A percentile compares a stretch with the other conserved stretches of the same genome.
Conservation (phyloP, 2,113 vertebrate genomes). For the Ceuthmochares aereus region DNA sequence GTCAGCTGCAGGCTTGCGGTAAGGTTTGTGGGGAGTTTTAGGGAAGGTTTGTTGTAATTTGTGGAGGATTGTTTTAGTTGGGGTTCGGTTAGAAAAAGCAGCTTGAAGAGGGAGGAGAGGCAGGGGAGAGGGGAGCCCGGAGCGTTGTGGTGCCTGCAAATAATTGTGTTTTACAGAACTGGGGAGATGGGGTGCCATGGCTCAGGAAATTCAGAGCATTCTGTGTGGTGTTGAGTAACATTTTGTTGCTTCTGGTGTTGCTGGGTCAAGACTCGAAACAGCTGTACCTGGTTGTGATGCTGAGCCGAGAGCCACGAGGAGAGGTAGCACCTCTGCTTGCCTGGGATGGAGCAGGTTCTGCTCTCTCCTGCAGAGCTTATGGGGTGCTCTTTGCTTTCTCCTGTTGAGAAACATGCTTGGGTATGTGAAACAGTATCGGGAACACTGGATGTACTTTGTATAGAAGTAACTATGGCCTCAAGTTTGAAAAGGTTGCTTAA, state of each 20-base stretch:
- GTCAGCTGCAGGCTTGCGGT: not conserved
- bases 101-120: not conserved
- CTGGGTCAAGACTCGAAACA: accelerated
- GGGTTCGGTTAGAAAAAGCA: not conserved
- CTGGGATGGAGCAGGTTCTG: accelerated
- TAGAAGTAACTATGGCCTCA: not conserved
- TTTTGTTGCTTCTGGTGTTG: no score
- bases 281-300: not conserved
- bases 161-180: accelerated
- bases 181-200: accelerated
- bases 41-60: not conserved
- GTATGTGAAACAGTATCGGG: not conserved
- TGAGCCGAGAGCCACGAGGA: not conserved
- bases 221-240: not conserved
- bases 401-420: accelerated
- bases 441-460: not conserved
- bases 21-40: not conserved
- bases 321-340: not conserved
- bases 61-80: not conserved
- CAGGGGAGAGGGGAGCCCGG: not conserved
- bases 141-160: not conserved
- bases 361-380: not conserved
- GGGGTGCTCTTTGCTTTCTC: not conserved
- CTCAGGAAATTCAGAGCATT: not conserved
- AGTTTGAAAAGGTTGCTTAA: not conserved